phyloP scores from a whole-genome alignment of 2,888 invertebrate species.

The Poecilus cupreus region DNA sequence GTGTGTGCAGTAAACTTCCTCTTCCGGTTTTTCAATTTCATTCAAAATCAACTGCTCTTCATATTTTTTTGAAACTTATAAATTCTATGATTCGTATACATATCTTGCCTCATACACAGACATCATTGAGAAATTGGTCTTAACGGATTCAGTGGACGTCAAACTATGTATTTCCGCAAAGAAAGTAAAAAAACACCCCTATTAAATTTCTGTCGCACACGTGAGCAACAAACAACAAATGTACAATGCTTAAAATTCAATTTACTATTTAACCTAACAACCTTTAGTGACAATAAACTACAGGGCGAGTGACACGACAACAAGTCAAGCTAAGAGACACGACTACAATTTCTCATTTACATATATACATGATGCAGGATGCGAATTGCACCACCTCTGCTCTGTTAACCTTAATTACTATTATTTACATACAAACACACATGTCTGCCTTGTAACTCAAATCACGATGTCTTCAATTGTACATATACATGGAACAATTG shows the following conservation, averaged over 20 bases:
- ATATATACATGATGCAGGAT: conserved; percentile 28
- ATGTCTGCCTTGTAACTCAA: not conserved
- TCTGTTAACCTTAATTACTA: conserved; percentile 32
- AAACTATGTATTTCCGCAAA: no score
- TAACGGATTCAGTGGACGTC: no score
- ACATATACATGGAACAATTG: not conserved
- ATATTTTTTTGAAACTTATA: no score
- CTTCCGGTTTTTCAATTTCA: no score
- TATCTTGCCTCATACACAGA: no score
- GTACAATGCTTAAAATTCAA: conserved; percentile 7
- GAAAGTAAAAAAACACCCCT: no score
- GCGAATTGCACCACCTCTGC: conserved; percentile 19
- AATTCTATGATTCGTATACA: no score
- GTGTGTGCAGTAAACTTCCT: no score
- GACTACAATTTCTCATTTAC: conserved; percentile 38
- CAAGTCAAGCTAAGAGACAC: conserved; percentile 12
- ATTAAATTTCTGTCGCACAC: no score
- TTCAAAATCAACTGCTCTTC: no score
- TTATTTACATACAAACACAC: conserved; percentile 33
- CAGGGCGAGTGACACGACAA: not conserved
- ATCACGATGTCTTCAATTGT: not conserved
- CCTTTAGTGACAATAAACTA: conserved; percentile 27
- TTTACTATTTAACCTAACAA: not conserved
- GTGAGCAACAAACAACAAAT: no score
- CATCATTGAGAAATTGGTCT: no score